A percentile compares a stretch with the other conserved stretches of the same genome.
Conservation (phyloP, 2,797 vertebrate species). For the Dipus sagitta region DNA sequence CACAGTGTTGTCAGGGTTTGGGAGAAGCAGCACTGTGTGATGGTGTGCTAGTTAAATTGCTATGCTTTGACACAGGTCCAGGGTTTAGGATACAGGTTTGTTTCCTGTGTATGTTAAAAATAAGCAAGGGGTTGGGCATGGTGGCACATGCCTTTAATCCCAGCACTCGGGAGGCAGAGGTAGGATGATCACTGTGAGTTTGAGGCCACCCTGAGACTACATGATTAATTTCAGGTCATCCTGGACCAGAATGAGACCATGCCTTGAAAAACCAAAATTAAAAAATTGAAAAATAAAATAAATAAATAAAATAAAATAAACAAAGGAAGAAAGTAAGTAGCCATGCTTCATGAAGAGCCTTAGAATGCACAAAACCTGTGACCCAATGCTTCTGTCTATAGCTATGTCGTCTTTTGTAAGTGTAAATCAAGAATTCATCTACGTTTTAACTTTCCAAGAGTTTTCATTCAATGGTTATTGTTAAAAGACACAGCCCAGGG, state of each 20-base stretch:
- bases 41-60: constrained; percentile 56
- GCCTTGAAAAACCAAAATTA: too few relatives aligned
- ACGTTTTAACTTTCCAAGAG: background rate
- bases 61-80: constrained; percentile 35
- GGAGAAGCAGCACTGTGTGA: background rate
- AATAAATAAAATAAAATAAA: background rate
- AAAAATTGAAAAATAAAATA: too few relatives aligned
- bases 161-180: too few relatives aligned
- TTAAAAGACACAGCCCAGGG: background rate
- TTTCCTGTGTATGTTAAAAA: constrained; percentile 30
- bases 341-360: background rate
- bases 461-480: background rate
- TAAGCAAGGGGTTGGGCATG: background rate
- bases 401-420: background rate
- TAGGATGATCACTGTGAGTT: too few relatives aligned
- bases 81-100: background rate
- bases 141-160: too few relatives aligned
- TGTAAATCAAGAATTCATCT: background rate
- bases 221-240: too few relatives aligned
- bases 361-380: background rate
- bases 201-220: too few relatives aligned
- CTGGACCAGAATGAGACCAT: too few relatives aligned
- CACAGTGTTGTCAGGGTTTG: constrained; percentile 3
- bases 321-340: constrained; percentile 33
- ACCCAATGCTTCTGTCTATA: background rate